phyloP scores from a whole-genome alignment of 2,888 invertebrate genomes.

The Luperina testacea region DNA sequence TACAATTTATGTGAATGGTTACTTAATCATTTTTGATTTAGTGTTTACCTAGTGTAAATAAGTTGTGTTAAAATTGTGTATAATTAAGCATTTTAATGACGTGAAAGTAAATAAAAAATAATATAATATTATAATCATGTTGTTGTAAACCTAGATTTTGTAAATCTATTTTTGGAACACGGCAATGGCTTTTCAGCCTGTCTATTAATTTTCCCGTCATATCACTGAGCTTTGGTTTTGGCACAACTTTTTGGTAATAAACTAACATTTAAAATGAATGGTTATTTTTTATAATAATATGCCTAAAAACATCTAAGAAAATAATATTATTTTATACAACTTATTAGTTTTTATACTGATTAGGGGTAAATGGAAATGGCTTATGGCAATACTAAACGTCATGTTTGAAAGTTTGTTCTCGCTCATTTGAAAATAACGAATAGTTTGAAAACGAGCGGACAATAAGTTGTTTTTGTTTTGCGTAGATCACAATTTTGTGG shows the following conservation, averaged over 20 bases:
- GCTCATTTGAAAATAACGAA: constrained; percentile 70
- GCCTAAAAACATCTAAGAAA: neutral
- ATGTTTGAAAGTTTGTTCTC: constrained; percentile 51
- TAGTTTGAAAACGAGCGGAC: constrained; percentile 26
- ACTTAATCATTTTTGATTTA: neutral
- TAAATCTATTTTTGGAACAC: neutral
- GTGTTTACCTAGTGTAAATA: neutral
- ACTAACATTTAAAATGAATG: neutral
- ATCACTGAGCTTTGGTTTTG: neutral
- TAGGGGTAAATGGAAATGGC: constrained; percentile 14
- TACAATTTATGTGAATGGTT: too few species aligned
- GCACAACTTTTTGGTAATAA: neutral
- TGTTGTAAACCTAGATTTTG: neutral
- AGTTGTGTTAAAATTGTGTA: neutral
- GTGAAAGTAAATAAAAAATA: neutral
- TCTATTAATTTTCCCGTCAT: neutral
- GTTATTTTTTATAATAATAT: neutral
- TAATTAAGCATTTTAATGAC: neutral
- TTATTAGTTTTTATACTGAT: neutral
- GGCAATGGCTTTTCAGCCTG: neutral
- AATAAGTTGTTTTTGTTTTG: constrained; percentile 61
- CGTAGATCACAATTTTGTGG: constrained; percentile 10
- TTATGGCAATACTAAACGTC: constrained; percentile 58
- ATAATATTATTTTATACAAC: neutral
- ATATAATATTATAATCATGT: too few species aligned